Evolutionary conservation across 35 echinoderm and acorn worm genomes (phyloP).

Genomic region (Ophioderma brevispina): DNA sequence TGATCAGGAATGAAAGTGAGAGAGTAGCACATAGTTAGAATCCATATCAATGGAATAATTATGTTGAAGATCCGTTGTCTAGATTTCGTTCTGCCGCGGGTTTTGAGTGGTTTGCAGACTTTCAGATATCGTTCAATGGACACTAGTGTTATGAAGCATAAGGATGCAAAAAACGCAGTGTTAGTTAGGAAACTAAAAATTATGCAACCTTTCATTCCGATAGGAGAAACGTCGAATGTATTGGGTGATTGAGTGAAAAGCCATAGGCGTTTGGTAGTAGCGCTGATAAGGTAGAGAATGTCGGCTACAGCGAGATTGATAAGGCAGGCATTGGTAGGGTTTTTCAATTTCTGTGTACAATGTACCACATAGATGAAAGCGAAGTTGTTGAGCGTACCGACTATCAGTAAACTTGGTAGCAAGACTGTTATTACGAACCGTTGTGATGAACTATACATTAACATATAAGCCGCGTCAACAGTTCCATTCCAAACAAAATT

Average conservation of each 20-base stretch:
- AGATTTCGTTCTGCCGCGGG: not conserved
- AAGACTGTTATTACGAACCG: conserved; percentile 37
- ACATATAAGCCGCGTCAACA: not conserved
- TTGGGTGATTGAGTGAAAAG: conserved; percentile 53
- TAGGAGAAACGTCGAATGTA: conserved; percentile 41
- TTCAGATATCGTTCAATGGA: conserved; percentile 78
- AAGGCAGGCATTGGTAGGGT: conserved; percentile 83
- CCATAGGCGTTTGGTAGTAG: conserved; percentile 72
- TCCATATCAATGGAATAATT: not conserved
- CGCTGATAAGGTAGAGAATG: conserved; percentile 73
- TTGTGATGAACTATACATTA: not conserved
- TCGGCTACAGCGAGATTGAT: conserved; percentile 82
- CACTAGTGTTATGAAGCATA: conserved; percentile 86
- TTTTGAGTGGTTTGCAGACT: conserved; percentile 69
- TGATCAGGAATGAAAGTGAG: not conserved
- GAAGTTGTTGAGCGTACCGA: conserved; percentile 68
- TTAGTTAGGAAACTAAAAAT: conserved; percentile 65
- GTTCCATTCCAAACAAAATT: not conserved
- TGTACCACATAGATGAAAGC: conserved; percentile 89
- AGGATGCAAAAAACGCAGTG: conserved; percentile 78
- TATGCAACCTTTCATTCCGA: conserved; percentile 67
- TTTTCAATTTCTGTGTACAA: conserved; percentile 73
- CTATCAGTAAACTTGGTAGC: conserved; percentile 43
- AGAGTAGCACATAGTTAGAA: not conserved
- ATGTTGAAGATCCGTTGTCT: conserved; percentile 23